Conservation (phyloP, 1,140 invertebrate species). For the Adelges cooleyi region DNA sequence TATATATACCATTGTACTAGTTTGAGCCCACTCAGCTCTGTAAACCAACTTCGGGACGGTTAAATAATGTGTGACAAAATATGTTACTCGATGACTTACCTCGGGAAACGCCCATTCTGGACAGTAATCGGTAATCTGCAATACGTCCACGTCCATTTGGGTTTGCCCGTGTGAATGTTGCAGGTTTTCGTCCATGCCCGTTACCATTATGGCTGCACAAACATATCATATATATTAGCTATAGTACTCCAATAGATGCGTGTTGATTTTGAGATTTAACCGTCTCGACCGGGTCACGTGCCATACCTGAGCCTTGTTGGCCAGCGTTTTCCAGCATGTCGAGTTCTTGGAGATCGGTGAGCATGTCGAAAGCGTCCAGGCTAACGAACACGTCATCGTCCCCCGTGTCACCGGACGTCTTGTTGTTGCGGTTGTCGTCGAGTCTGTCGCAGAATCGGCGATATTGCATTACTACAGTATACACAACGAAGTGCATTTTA, state of each 20-base stretch:
- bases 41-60: too few species aligned
- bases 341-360: constrained; percentile 81
- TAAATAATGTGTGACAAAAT: too few species aligned
- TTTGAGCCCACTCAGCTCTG: too few species aligned
- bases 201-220: background rate
- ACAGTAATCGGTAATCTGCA: constrained; percentile 83
- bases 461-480: too few species aligned
- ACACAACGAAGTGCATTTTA: background rate
- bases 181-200: background rate
- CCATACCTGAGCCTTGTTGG: constrained; percentile 26
- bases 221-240: background rate
- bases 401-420: constrained; percentile 43
- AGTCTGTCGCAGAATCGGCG: too few species aligned
- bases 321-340: constrained; percentile 53
- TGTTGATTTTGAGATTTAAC: background rate
- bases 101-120: constrained; percentile 97
- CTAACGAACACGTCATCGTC: constrained; percentile 83
- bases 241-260: background rate
- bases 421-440: background rate
- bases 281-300: background rate
- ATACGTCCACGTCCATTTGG: background rate
- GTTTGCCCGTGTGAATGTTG: background rate
- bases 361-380: constrained; percentile 87
- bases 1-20: too few species aligned
- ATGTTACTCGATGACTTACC: constrained; percentile 40